These are phyloP conservation scores for Notocelia uddmanniana DNA, from an alignment of 2,888 invertebrate species.

Conservation along the genomic window DNA sequence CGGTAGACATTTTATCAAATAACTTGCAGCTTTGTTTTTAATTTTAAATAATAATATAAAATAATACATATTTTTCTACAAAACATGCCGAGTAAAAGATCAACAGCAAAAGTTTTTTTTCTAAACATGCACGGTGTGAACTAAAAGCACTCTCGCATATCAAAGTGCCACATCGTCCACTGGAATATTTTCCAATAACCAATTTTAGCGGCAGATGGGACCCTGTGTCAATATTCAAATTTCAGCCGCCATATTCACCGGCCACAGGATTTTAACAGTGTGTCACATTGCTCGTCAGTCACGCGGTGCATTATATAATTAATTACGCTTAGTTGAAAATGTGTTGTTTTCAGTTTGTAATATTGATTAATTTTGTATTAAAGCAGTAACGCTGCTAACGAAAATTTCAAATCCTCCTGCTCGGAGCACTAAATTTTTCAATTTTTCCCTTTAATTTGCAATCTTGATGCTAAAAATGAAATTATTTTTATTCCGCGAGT, in stretches of 20 bases:
- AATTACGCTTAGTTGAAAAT: neutral
- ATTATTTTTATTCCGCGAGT: neutral
- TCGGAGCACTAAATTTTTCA: too few species aligned
- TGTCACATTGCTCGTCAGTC: neutral
- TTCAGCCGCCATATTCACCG: slow-evolving; percentile 18
- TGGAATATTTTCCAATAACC: slow-evolving; percentile 36
- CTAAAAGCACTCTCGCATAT: slow-evolving; percentile 20
- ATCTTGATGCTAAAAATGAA: neutral
- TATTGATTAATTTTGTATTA: too few species aligned
- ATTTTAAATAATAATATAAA: too few species aligned
- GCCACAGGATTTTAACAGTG: neutral
- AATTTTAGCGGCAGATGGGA: slow-evolving; percentile 32
- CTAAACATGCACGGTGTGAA: neutral
- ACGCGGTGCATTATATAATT: neutral
- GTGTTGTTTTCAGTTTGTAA: too few species aligned
- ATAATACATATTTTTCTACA: too few species aligned
- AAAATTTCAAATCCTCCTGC: too few species aligned
- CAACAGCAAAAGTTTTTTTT: too few species aligned
- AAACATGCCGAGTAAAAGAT: too few species aligned
- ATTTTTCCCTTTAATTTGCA: too few species aligned
- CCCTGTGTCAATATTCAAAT: slow-evolving; percentile 38
- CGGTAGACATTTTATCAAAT: too few species aligned
- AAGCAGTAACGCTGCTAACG: too few species aligned
- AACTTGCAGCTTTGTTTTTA: neutral
- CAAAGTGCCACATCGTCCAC: slow-evolving; percentile 15